phyloP scores from a whole-genome alignment of 2,797 vertebrate genomes.

The Rousettus madagascariensis region DNA sequence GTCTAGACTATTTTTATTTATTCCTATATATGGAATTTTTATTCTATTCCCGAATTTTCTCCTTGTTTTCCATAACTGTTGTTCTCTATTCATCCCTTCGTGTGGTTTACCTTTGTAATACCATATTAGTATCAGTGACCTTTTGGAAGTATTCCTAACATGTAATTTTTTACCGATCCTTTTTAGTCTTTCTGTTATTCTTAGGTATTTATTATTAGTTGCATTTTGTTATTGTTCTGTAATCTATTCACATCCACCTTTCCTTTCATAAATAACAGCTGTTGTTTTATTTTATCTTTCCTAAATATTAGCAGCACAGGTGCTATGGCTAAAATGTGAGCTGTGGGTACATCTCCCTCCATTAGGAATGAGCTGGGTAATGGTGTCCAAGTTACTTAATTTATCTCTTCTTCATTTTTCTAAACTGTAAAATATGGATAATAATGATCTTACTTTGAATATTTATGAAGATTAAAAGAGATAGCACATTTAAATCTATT shows the following conservation, averaged over 20 bases:
- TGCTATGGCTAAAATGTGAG: not conserved
- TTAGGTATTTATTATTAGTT: not conserved
- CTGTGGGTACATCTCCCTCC: not conserved
- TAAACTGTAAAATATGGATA: not conserved
- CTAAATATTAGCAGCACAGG: not conserved
- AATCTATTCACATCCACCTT: not conserved
- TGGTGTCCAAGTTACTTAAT: not conserved
- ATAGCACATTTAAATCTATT: not conserved
- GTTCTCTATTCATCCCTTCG: not conserved
- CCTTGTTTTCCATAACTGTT: not conserved
- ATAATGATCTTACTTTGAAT: not conserved
- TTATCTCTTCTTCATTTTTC: not conserved
- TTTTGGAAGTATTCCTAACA: not conserved
- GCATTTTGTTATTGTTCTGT: not conserved
- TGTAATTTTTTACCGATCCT: not conserved
- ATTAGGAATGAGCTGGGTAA: not conserved
- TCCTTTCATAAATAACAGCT: not conserved
- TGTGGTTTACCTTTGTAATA: not conserved
- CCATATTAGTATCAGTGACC: not conserved
- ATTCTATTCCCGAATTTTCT: not conserved
- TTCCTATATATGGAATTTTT: not conserved
- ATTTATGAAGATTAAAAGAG: not conserved
- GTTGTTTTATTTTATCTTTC: not conserved
- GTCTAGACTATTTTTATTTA: not conserved
- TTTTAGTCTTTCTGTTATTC: not conserved